Conservation (phyloP, 1,140 invertebrate genomes). For the Apis dorsata region DNA sequence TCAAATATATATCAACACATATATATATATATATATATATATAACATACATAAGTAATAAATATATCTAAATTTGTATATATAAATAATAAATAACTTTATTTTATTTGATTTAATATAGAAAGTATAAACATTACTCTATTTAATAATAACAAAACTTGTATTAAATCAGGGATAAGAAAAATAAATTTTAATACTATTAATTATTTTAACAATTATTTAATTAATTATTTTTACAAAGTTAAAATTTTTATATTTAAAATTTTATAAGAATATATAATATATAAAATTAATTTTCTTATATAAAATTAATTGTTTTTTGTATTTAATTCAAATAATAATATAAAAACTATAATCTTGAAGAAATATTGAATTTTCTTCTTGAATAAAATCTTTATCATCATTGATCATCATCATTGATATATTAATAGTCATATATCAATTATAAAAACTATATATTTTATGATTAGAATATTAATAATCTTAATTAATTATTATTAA, state of each 20-base stretch:
- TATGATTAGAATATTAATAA: slow-evolving; percentile 37
- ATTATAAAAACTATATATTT: background rate
- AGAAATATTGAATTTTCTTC: background rate
- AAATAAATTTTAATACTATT: background rate
- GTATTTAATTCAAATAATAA: background rate
- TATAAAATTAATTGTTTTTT: background rate
- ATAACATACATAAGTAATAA: too few relatives aligned
- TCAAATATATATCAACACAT: too few relatives aligned
- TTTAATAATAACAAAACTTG: too few relatives aligned
- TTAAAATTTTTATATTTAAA: slow-evolving; percentile 16
- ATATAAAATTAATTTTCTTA: background rate
- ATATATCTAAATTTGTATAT: too few relatives aligned
- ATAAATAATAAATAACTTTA: too few relatives aligned
- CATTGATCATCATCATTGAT: too few relatives aligned
- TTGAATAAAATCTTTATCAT: background rate
- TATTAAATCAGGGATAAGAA: background rate
- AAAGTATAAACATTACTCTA: too few relatives aligned
- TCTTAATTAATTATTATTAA: background rate
- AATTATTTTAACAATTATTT: background rate
- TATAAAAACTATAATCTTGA: background rate
- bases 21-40: too few relatives aligned
- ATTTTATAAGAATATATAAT: background rate
- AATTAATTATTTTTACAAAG: background rate
- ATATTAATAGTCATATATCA: background rate
- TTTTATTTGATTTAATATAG: too few relatives aligned